A percentile compares a stretch with the other conserved stretches of the same genome.
These are phyloP conservation scores for Hydractinia echinata DNA, from an alignment of 30 jellyfish, hydroid and myxozoan genomes.

Conservation along the genomic window DNA sequence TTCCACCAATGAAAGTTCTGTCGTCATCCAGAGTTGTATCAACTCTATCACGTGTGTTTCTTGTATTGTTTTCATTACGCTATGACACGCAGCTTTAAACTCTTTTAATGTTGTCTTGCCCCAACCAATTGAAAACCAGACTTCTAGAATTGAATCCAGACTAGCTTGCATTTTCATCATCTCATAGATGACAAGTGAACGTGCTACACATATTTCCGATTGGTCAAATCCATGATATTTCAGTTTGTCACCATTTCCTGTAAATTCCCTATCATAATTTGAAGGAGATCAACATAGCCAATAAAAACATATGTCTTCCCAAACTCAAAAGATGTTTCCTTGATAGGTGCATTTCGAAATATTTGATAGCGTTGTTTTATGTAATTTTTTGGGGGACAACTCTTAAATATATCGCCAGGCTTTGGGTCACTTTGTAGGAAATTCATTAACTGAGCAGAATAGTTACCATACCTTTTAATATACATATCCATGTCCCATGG, in stretches of 20 bases:
- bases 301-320: neutral
- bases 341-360: neutral
- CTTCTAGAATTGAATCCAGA: neutral
- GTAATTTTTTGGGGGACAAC: neutral
- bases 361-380: neutral
- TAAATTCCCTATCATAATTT: neutral
- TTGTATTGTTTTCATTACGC: neutral
- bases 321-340: neutral
- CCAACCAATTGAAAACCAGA: slow-evolving; percentile 19
- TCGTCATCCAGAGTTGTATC: neutral
- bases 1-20: neutral
- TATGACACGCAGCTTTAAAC: slow-evolving; percentile 1
- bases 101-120: neutral
- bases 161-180: neutral
- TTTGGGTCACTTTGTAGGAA: neutral
- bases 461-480: neutral
- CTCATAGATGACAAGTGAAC: neutral
- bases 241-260: neutral
- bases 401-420: neutral
- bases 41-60: neutral
- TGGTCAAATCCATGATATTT: neutral
- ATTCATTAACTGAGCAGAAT: neutral
- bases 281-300: slow-evolving; percentile 16
- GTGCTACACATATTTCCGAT: neutral
- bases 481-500: neutral